These are phyloP conservation scores for Phalacrocorax aristotelis DNA, from an alignment of 2,113 vertebrate species.

Conservation along the genomic window DNA sequence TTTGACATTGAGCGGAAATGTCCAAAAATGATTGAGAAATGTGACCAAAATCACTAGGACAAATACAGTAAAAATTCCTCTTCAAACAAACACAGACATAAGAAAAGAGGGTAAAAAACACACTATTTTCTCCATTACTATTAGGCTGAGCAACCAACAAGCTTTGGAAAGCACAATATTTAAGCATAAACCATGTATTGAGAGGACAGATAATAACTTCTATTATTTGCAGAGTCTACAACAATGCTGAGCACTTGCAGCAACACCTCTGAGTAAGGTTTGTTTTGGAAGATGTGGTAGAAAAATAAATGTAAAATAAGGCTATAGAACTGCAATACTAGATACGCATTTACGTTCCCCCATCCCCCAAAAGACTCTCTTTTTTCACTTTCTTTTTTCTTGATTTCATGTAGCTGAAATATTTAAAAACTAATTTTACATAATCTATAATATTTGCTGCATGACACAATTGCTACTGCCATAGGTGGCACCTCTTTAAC, in stretches of 20 bases:
- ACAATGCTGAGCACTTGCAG: background rate
- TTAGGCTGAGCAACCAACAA: background rate
- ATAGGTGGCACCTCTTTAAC: background rate
- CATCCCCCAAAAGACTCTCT: background rate
- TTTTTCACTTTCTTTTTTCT: background rate
- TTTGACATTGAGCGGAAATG: background rate
- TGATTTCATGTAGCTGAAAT: background rate
- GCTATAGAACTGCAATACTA: background rate
- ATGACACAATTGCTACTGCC: background rate
- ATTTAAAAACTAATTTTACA: background rate
- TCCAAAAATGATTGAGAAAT: conserved; percentile 13
- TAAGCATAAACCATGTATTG: background rate
- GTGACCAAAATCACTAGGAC: background rate
- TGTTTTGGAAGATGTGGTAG: background rate
- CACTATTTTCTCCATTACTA: background rate
- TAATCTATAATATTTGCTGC: background rate
- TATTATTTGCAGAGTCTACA: background rate
- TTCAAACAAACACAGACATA: background rate
- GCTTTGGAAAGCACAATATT: background rate
- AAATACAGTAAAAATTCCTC: conserved; percentile 19
- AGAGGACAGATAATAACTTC: background rate
- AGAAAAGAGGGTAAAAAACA: background rate
- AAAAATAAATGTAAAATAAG: background rate
- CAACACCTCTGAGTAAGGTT: background rate
- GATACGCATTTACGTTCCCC: background rate